These are phyloP conservation scores for Radopholus similis DNA, from an alignment of 1,140 invertebrate genomes.

Conservation along the genomic window DNA sequence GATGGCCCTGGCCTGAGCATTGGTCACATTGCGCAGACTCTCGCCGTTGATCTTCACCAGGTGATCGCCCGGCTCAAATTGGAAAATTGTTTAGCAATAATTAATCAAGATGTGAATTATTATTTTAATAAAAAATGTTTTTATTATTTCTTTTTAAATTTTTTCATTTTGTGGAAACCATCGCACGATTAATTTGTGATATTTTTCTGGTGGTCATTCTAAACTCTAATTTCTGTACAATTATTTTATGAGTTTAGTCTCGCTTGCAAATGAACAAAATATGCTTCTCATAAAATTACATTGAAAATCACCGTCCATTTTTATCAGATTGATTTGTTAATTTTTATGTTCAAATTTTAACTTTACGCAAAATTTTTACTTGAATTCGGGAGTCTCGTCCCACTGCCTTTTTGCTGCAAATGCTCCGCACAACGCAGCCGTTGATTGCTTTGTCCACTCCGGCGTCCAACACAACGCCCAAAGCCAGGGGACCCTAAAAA, in stretches of 20 bases:
- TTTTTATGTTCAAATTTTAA: background rate
- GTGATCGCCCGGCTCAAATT: conserved; percentile 61
- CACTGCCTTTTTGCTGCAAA: conserved; percentile 65
- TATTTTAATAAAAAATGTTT: too few species aligned
- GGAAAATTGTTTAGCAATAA: background rate
- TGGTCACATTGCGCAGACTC: conserved; percentile 67
- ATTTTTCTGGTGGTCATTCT: too few species aligned
- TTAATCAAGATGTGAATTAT: background rate
- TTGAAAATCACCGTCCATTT: too few species aligned
- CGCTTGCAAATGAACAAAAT: too few species aligned
- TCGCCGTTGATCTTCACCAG: conserved; percentile 68
- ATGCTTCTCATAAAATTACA: too few species aligned
- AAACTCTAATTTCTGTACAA: too few species aligned
- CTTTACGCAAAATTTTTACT: too few species aligned
- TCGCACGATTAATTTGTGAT: too few species aligned
- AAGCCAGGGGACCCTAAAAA: conserved; percentile 64
- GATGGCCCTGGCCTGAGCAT: conserved; percentile 69
- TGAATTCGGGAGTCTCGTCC: conserved; percentile 66
- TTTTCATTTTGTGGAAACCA: too few species aligned
- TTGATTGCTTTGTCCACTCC: conserved; percentile 68
- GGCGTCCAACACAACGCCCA: conserved; percentile 62
- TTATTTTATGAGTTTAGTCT: too few species aligned
- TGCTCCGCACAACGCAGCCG: conserved; percentile 67
- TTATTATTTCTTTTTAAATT: background rate
- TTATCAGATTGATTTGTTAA: background rate